Conservation (phyloP, 2,797 vertebrate species). For the Ctenopoma kingsleyae region DNA sequence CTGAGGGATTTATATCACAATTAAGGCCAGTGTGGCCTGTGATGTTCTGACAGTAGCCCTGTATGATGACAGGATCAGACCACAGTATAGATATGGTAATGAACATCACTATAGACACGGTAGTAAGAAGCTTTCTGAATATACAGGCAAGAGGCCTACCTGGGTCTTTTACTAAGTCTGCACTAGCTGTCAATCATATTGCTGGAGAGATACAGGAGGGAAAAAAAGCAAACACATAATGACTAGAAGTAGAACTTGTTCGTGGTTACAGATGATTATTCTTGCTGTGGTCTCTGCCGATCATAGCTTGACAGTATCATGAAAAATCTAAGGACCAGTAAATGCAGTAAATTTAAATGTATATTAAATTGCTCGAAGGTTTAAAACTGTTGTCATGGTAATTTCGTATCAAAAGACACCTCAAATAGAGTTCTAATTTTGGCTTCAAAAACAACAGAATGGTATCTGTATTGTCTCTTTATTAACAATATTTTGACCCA, state of each 20-base stretch:
- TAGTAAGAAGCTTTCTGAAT: constrained; percentile 48
- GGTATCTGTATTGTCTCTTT: no score
- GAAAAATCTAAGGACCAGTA: constrained; percentile 2
- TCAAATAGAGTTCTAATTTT: no score
- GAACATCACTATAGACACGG: constrained; percentile 65
- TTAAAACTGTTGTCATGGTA: no score
- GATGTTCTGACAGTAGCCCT: constrained; percentile 70
- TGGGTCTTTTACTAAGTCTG: constrained; percentile 71
- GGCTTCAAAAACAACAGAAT: no score
- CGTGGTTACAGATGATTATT: constrained; percentile 32
- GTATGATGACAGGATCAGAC: constrained; percentile 65
- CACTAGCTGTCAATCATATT: constrained; percentile 67
- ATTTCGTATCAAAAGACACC: no score
- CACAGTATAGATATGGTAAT: constrained; percentile 70
- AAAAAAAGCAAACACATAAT: constrained; percentile 30
- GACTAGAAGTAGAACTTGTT: constrained; percentile 40
- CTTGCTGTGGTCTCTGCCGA: constrained; percentile 16
- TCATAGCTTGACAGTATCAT: constrained; percentile 1
- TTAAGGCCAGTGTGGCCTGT: constrained; percentile 63
- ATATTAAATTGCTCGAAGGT: neutral
- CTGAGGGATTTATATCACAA: constrained; percentile 63
- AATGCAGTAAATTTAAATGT: neutral
- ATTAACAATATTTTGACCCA: no score
- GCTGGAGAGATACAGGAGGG: constrained; percentile 18
- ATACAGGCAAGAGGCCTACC: constrained; percentile 63